These are phyloP conservation scores for Cephalopterus ornatus DNA, from an alignment of 2,113 vertebrate genomes.

Conservation along the genomic window DNA sequence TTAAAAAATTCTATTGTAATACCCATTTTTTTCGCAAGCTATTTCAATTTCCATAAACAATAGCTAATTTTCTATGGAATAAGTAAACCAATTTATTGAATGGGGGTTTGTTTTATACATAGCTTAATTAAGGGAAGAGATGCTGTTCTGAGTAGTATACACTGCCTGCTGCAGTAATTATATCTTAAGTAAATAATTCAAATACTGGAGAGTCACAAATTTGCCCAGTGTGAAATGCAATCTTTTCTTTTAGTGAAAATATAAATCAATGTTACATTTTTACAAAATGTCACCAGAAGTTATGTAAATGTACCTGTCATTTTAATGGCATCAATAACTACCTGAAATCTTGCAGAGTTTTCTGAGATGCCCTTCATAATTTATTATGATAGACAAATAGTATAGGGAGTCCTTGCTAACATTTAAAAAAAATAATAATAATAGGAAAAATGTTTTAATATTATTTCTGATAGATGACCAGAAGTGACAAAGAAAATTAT, in stretches of 20 bases:
- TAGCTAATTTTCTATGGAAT: neutral
- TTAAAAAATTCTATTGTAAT: neutral
- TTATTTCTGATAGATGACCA: neutral
- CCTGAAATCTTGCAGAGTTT: neutral
- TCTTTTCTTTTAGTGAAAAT: neutral
- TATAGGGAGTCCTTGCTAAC: neutral
- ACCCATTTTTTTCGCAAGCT: neutral
- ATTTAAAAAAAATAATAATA: too few species aligned
- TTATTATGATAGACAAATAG: neutral
- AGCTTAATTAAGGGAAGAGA: neutral
- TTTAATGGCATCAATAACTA: neutral
- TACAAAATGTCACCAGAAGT: neutral
- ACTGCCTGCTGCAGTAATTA: neutral
- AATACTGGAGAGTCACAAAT: neutral
- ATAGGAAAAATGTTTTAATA: neutral
- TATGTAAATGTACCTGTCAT: neutral
- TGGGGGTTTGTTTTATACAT: too few species aligned
- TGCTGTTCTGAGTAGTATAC: fast-evolving
- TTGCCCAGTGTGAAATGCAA: neutral
- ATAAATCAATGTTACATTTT: neutral
- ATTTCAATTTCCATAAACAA: neutral
- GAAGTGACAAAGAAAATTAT: neutral
- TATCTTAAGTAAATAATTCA: neutral
- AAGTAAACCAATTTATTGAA: neutral
- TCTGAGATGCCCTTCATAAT: neutral